Percentiles rank a stretch among this genome's conserved stretches.
phyloP scores from a whole-genome alignment of 35 echinoderm and acorn worm genomes.

The Nesometra sesokonis region DNA sequence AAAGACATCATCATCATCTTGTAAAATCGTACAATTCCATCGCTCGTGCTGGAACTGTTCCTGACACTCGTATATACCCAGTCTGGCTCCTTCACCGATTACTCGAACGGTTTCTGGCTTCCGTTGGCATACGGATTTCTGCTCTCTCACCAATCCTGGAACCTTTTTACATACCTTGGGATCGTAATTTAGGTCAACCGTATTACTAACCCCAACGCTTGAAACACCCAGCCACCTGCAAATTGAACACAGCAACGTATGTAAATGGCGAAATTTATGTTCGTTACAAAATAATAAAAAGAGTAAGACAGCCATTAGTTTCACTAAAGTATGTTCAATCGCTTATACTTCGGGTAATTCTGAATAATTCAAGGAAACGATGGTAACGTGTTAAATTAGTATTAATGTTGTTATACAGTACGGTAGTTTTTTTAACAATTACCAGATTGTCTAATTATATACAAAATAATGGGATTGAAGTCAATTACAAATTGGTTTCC shows the following conservation, averaged over 20 bases:
- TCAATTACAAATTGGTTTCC: too few species aligned
- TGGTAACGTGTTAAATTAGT: too few species aligned
- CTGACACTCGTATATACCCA: conserved; percentile 62
- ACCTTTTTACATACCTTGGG: conserved; percentile 6
- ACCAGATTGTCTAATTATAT: too few species aligned
- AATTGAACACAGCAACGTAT: background rate
- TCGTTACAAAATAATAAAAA: too few species aligned
- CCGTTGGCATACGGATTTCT: conserved; percentile 35
- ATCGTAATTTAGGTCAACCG: background rate
- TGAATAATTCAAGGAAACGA: too few species aligned
- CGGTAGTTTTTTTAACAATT: too few species aligned
- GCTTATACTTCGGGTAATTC: too few species aligned
- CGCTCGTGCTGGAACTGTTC: conserved; percentile 52
- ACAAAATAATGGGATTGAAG: too few species aligned
- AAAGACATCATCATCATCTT: conserved; percentile 34
- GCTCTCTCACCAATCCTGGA: conserved; percentile 29
- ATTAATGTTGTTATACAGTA: too few species aligned
- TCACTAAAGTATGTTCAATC: too few species aligned
- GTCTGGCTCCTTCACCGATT: conserved; percentile 52
- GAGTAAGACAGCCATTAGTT: too few species aligned
- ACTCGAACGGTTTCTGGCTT: conserved; percentile 38
- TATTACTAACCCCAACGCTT: background rate
- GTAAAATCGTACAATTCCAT: conserved; percentile 59
- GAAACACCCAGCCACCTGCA: conserved; percentile 9
- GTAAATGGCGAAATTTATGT: too few species aligned